Conservation (phyloP, 2,113 vertebrate genomes). For the Carlito syrichta region DNA sequence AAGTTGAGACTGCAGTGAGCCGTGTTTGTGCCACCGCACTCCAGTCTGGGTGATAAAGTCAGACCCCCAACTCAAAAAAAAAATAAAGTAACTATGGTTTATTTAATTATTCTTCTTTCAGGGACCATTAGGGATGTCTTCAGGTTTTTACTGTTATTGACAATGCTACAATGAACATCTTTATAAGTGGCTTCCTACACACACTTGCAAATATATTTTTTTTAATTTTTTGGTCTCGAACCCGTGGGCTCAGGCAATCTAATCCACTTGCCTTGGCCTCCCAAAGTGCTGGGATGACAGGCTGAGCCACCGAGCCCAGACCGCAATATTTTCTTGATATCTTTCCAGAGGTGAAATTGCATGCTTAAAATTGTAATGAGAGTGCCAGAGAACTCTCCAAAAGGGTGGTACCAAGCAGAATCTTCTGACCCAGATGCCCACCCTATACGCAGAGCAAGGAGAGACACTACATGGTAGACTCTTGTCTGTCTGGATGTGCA, state of each 20-base stretch:
- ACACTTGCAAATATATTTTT: background rate
- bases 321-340: background rate
- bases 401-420: background rate
- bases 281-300: too few species aligned
- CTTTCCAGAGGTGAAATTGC: background rate
- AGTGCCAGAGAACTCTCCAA: background rate
- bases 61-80: too few species aligned
- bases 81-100: background rate
- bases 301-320: too few species aligned
- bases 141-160: background rate
- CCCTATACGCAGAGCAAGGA: background rate
- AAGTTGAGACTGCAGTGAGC: too few species aligned
- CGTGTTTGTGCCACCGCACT: too few species aligned
- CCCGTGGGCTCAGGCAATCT: too few species aligned
- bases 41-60: too few species aligned
- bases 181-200: background rate
- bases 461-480: background rate
- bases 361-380: background rate
- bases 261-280: too few species aligned
- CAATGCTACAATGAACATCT: background rate
- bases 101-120: background rate
- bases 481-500: background rate
- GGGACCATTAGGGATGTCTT: background rate
- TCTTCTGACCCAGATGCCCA: background rate
- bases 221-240: too few species aligned